Conservation (phyloP, 2,113 vertebrate genomes). For the Parus major region DNA sequence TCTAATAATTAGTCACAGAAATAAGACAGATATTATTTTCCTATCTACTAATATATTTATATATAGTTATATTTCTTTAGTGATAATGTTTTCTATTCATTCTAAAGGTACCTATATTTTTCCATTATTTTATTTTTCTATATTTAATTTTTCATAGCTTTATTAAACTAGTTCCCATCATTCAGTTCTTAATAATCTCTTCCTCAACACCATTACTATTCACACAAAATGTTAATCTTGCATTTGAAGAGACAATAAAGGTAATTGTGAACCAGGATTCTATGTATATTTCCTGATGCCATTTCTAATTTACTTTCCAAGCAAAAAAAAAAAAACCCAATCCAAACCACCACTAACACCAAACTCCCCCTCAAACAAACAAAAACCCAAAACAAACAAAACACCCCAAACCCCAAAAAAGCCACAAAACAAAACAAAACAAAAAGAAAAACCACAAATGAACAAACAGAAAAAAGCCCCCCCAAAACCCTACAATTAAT, state of each 20-base stretch:
- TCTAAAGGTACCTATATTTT: not conserved
- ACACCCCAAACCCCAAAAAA: not conserved
- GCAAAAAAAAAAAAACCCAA: not conserved
- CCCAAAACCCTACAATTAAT: not conserved
- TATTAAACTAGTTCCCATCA: not conserved
- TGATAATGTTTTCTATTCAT: not conserved
- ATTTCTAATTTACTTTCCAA: not conserved
- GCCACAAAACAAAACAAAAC: not conserved
- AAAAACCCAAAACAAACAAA: not conserved
- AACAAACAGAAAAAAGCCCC: not conserved
- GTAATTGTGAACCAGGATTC: not conserved
- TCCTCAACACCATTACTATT: not conserved
- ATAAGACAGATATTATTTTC: not conserved
- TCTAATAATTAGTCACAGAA: not conserved
- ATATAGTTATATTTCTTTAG: not conserved
- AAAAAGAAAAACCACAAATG: too few relatives aligned
- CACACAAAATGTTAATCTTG: not conserved
- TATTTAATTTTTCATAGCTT: not conserved
- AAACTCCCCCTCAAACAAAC: accelerated
- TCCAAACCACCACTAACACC: not conserved
- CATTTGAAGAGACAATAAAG: not conserved
- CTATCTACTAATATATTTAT: not conserved
- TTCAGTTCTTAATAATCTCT: not conserved
- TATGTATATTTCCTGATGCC: not conserved
- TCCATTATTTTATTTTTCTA: not conserved